These are phyloP conservation scores for Drosophila affinis DNA, from an alignment of 2,888 invertebrate genomes.

Conservation along the genomic window DNA sequence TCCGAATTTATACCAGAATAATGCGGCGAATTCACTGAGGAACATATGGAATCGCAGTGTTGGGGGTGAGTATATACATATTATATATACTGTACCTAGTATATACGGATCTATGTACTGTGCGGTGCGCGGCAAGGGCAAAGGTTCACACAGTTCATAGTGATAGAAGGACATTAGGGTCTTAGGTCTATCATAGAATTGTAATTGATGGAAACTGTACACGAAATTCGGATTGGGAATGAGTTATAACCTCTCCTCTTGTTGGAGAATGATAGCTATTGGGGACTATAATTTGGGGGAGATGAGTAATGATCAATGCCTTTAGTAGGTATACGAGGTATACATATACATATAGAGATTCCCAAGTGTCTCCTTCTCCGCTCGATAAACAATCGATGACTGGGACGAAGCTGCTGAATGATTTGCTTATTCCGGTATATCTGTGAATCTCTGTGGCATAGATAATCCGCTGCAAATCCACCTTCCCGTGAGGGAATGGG, in stretches of 20 bases:
- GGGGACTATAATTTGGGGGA: background rate
- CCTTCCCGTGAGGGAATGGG: slow-evolving; percentile 13
- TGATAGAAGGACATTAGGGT: background rate
- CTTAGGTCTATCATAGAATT: background rate
- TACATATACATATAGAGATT: too few relatives aligned
- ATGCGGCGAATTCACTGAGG: slow-evolving; percentile 83
- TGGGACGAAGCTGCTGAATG: background rate
- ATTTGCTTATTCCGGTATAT: background rate
- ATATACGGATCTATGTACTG: background rate
- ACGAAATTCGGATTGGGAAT: background rate
- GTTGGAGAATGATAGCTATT: background rate
- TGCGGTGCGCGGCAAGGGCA: background rate
- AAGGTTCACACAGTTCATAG: slow-evolving; percentile 11
- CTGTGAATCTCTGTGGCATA: slow-evolving; percentile 9
- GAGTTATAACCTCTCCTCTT: background rate
- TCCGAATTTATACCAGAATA: slow-evolving; percentile 88
- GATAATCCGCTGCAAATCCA: slow-evolving; percentile 45
- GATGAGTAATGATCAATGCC: too few relatives aligned
- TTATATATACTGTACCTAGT: slow-evolving; percentile 1
- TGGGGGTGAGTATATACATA: slow-evolving; percentile 82
- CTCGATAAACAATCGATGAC: background rate
- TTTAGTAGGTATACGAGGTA: too few relatives aligned
- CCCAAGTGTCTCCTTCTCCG: too few relatives aligned
- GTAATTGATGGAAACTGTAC: background rate
- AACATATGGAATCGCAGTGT: slow-evolving; percentile 84